phyloP scores from a whole-genome alignment of 2,888 invertebrate species.

The Zygaena filipendulae region DNA sequence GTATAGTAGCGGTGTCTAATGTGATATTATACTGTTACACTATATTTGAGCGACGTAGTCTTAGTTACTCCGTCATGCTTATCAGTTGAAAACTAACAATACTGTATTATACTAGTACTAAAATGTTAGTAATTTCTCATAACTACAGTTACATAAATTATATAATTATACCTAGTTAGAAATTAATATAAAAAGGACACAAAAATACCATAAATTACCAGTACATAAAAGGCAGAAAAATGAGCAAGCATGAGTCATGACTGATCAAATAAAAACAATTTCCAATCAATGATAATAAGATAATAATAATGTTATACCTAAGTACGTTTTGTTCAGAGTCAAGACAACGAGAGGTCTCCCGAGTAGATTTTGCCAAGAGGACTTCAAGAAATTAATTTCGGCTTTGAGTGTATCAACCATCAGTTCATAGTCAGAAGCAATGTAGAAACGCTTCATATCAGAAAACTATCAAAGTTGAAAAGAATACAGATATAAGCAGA shows the following conservation, averaged over 20 bases:
- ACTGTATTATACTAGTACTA: too few species aligned
- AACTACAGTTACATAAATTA: too few species aligned
- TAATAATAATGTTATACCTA: conserved; percentile 75
- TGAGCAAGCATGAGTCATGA: too few species aligned
- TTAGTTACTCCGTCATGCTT: too few species aligned
- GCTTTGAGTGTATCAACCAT: conserved; percentile 98
- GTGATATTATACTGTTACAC: too few species aligned
- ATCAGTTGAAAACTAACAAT: too few species aligned
- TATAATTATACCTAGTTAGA: too few species aligned
- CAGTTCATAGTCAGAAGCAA: conserved; percentile 97
- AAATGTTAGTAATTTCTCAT: too few species aligned
- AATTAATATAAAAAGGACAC: too few species aligned
- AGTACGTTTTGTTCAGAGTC: conserved; percentile 86
- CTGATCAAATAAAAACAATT: too few species aligned
- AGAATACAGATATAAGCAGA: conserved; percentile 11
- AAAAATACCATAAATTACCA: conserved; percentile 8
- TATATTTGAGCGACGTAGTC: too few species aligned
- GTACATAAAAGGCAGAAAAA: conserved; percentile 19
- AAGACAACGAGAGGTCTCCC: conserved; percentile 96
- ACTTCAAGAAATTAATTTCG: conserved; percentile 97
- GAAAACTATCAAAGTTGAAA: conserved; percentile 80
- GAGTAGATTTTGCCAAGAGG: conserved; percentile 97
- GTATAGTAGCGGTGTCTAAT: too few species aligned
- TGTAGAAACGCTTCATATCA: conserved; percentile 98
- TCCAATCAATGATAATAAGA: conserved; percentile 24